A percentile compares a stretch with the other conserved stretches of the same genome.
Evolutionary conservation across 1,140 invertebrate genomes (phyloP).

Genomic region (Campoletis sonorensis): DNA sequence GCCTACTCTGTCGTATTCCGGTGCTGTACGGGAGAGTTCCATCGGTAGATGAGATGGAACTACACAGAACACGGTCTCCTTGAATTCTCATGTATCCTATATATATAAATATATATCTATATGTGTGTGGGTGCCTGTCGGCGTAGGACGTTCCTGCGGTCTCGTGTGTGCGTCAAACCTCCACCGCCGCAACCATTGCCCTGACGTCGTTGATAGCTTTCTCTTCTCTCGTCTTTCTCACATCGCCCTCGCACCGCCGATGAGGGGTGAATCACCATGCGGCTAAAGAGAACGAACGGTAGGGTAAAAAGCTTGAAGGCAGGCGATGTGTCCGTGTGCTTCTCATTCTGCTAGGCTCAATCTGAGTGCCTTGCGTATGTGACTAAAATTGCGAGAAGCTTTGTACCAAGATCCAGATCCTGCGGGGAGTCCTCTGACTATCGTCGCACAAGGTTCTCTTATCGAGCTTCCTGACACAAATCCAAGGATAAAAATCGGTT

Average conservation of each 20-base stretch:
- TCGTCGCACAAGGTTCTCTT: conserved; percentile 8
- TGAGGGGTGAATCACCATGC: conserved; percentile 28
- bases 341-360: not conserved
- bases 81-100: not conserved
- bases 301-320: conserved; percentile 8
- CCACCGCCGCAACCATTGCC: conserved; percentile 17
- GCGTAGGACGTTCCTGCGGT: conserved; percentile 36
- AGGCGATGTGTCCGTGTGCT: not conserved
- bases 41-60: conserved; percentile 36
- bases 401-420: conserved; percentile 54
- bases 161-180: conserved; percentile 36
- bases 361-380: conserved; percentile 8
- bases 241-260: not conserved
- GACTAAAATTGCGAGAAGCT: conserved; percentile 42
- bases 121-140: not conserved
- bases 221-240: not conserved
- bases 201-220: conserved; percentile 5
- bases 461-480: conserved; percentile 55
- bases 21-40: not conserved
- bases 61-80: conserved; percentile 14
- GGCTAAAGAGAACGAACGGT: not conserved
- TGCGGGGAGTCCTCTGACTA: conserved; percentile 47
- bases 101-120: not conserved
- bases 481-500: conserved; percentile 52
- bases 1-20: conserved; percentile 49